Conservation (phyloP, 2,113 vertebrate genomes). For the Lophura nycthemera region DNA sequence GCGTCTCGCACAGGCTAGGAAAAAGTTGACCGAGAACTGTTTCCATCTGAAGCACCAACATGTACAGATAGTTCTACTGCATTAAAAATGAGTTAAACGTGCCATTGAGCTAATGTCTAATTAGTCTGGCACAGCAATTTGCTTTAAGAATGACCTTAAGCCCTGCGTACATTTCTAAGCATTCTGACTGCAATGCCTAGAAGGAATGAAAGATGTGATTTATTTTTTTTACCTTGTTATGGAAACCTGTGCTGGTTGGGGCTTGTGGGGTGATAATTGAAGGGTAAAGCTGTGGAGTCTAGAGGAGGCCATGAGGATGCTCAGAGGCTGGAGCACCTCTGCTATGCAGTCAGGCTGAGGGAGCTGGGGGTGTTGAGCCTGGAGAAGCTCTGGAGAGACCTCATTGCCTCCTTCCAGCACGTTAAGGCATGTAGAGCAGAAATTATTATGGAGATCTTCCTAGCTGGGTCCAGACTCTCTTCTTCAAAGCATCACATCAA, state of each 20-base stretch:
- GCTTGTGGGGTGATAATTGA: neutral
- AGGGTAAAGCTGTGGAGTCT: neutral
- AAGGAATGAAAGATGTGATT: neutral
- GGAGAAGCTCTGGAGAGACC: neutral
- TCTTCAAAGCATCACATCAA: conserved; percentile 13
- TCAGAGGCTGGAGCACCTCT: neutral
- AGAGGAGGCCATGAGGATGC: neutral
- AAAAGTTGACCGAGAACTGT: neutral
- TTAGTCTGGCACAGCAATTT: neutral
- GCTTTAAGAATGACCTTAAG: neutral
- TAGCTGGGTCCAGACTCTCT: conserved; percentile 6
- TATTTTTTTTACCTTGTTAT: neutral
- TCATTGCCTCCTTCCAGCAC: neutral
- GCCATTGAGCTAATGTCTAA: conserved; percentile 16
- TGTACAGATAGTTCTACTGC: neutral
- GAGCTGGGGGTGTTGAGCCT: neutral
- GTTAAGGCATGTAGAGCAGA: conserved; percentile 14
- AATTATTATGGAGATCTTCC: conserved; percentile 32
- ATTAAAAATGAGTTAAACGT: conserved; percentile 12
- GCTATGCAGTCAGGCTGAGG: neutral
- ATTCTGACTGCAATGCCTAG: neutral
- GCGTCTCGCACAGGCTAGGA: neutral
- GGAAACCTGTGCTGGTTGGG: neutral
- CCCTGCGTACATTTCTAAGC: neutral
- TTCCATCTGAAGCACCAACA: neutral